phyloP scores from a whole-genome alignment of 2,888 invertebrate genomes.

The Muschampia plurimacula region DNA sequence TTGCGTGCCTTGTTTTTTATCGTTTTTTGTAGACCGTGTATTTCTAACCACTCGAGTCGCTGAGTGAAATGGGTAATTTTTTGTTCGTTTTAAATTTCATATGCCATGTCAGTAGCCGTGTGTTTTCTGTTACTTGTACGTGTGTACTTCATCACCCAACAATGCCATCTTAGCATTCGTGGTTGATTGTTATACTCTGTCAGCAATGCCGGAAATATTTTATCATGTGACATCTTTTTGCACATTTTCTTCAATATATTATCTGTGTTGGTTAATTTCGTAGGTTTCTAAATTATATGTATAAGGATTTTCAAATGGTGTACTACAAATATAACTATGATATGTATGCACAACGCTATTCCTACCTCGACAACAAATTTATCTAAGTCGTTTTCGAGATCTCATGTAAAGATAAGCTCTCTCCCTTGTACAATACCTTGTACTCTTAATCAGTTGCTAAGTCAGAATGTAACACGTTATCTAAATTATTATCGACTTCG shows the following conservation, averaged over 20 bases:
- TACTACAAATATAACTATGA: neutral
- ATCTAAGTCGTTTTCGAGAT: slow-evolving; percentile 20
- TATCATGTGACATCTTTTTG: neutral
- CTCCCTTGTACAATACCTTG: slow-evolving; percentile 34
- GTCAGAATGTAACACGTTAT: slow-evolving; percentile 28
- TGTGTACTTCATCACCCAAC: slow-evolving; percentile 13
- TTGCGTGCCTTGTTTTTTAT: slow-evolving; percentile 41
- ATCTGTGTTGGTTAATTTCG: neutral
- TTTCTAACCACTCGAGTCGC: slow-evolving; percentile 56
- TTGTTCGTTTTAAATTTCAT: slow-evolving; percentile 58
- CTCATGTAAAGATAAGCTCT: slow-evolving; percentile 29
- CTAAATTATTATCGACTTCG: slow-evolving; percentile 29
- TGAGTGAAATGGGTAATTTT: slow-evolving; percentile 72
- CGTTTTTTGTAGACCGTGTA: slow-evolving; percentile 58
- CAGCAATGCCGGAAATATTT: neutral
- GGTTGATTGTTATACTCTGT: slow-evolving; percentile 14
- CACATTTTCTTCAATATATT: too few relatives aligned
- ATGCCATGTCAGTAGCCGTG: slow-evolving; percentile 23
- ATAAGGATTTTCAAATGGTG: neutral
- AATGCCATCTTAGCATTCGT: neutral
- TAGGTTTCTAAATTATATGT: too few relatives aligned
- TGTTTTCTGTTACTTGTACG: slow-evolving; percentile 27
- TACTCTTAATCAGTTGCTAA: slow-evolving; percentile 35
- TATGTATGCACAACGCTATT: slow-evolving; percentile 5
- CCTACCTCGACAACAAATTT: slow-evolving; percentile 25